Evolutionary conservation across 37 sponge, comb jelly and placozoan species (phyloP).

Genomic region (Hormiphora californensis): DNA sequence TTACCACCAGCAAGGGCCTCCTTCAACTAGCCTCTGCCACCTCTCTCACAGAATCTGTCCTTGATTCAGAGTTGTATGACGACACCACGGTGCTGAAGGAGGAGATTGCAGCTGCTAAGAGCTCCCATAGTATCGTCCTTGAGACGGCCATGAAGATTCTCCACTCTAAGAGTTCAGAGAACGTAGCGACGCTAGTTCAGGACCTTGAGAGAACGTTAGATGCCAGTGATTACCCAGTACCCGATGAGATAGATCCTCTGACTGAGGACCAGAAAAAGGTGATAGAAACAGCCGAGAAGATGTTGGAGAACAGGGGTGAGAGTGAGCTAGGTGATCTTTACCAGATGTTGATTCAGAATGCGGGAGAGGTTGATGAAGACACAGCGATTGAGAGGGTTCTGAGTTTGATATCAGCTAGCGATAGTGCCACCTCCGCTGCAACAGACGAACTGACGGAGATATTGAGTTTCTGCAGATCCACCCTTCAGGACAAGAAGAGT

Average conservation of each 20-base stretch:
- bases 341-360: background rate
- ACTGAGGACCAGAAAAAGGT: background rate
- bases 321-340: background rate
- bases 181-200: background rate
- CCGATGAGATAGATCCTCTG: background rate
- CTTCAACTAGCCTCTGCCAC: too few relatives aligned
- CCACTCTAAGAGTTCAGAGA: slow-evolving; percentile 24
- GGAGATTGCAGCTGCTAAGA: slow-evolving; percentile 5
- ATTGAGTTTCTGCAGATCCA: background rate
- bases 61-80: background rate
- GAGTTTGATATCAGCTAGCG: background rate
- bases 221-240: background rate
- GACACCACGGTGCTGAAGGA: background rate
- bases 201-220: background rate
- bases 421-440: background rate
- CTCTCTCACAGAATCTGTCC: background rate
- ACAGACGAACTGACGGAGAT: slow-evolving; percentile 45
- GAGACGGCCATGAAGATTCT: slow-evolving; percentile 29
- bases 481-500: background rate
- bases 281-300: slow-evolving; percentile 10
- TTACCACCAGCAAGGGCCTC: too few relatives aligned
- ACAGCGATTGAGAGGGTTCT: slow-evolving; percentile 34
- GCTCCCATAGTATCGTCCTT: slow-evolving; percentile 9
- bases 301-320: background rate
- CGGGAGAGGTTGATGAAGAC: slow-evolving; percentile 4